Conservation (phyloP, 2,113 vertebrate species). For the Apus apus region DNA sequence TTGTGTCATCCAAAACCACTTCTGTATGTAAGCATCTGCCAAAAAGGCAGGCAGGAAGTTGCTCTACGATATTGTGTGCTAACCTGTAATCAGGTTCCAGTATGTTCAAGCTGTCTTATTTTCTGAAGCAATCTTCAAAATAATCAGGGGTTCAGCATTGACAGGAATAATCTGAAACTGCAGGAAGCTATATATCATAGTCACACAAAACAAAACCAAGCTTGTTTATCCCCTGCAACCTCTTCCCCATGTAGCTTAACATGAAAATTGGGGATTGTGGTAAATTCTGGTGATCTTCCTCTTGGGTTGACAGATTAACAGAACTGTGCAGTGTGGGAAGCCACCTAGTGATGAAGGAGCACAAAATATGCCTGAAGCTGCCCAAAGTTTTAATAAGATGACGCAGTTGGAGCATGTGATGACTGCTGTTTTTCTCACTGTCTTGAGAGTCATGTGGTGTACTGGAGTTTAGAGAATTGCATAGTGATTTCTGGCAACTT, state of each 20-base stretch:
- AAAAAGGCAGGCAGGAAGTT: not conserved
- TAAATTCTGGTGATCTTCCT: not conserved
- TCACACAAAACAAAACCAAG: not conserved
- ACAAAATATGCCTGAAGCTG: constrained; percentile 39
- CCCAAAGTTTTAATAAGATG: constrained; percentile 26
- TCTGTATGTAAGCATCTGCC: not conserved
- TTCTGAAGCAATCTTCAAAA: not conserved
- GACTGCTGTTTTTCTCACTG: not conserved
- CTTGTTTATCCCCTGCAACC: too few relatives aligned
- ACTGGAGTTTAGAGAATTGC: not conserved
- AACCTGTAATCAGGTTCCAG: not conserved
- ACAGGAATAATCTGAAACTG: not conserved
- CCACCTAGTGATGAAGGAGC: constrained; percentile 41
- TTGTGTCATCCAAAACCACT: not conserved
- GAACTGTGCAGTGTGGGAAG: constrained; percentile 37
- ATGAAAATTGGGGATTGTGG: not conserved
- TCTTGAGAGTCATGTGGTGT: not conserved
- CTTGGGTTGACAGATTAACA: not conserved
- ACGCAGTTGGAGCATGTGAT: constrained; percentile 54
- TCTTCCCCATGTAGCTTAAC: not conserved
- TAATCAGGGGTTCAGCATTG: not conserved
- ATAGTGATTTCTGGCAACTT: not conserved
- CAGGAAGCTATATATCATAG: not conserved
- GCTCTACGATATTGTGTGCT: not conserved
- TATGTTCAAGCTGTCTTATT: not conserved